A percentile compares a stretch with the other conserved stretches of the same genome.
These are phyloP conservation scores for Nemopilema nomurai DNA, from an alignment of 30 jellyfish, hydroid and myxozoan genomes.

Conservation along the genomic window DNA sequence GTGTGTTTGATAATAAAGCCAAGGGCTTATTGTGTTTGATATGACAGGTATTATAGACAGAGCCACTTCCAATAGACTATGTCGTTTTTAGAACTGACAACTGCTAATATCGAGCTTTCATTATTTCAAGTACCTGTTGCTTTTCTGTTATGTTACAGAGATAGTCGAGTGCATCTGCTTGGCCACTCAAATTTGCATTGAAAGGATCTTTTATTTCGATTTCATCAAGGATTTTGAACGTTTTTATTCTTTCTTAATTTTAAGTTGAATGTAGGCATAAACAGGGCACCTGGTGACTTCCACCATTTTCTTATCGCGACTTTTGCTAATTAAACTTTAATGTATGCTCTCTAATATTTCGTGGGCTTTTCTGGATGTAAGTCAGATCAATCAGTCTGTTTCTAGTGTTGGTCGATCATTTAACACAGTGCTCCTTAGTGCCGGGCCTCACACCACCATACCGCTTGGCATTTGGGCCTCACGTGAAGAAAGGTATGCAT, in stretches of 20 bases:
- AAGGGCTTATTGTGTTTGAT: background rate
- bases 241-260: background rate
- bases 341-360: conserved; percentile 26
- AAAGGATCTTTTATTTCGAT: background rate
- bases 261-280: background rate
- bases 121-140: conserved; percentile 25
- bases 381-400: conserved; percentile 38
- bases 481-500: background rate
- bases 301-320: conserved; percentile 27
- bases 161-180: conserved; percentile 14
- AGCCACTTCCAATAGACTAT: background rate
- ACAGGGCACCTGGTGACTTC: conserved; percentile 56
- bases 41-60: background rate
- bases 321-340: conserved; percentile 45
- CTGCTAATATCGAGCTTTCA: background rate
- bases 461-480: background rate
- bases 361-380: conserved; percentile 41
- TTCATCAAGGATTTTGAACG: conserved; percentile 5
- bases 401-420: conserved; percentile 1
- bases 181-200: background rate
- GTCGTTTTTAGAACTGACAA: too few species aligned
- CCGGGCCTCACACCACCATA: background rate
- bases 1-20: background rate
- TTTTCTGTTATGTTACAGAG: background rate
- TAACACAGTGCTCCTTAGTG: background rate